These are phyloP conservation scores for Selenia dentaria DNA, from an alignment of 2,888 invertebrate species.

Conservation along the genomic window DNA sequence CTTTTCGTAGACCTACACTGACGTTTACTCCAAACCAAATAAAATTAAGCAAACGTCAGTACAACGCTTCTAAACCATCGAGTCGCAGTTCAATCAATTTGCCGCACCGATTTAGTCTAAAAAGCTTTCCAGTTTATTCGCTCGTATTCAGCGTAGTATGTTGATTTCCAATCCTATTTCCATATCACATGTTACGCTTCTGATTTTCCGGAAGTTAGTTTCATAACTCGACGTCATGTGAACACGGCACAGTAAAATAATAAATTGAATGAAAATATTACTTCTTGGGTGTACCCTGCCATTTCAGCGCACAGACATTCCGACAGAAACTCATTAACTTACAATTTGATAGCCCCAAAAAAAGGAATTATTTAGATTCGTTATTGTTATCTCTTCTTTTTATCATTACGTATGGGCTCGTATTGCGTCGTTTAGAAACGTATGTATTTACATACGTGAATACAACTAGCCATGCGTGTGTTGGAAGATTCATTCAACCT, in stretches of 20 bases:
- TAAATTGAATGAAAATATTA: constrained; percentile 39
- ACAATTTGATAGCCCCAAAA: constrained; percentile 40
- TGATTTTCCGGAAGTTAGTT: constrained; percentile 37
- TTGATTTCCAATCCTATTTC: constrained; percentile 42
- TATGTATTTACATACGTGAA: neutral
- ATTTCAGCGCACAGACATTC: constrained; percentile 31
- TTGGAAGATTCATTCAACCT: too few species aligned
- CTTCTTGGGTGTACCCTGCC: constrained; percentile 16
- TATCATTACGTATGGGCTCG: constrained; percentile 12
- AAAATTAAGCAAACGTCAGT: constrained; percentile 53
- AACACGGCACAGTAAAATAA: constrained; percentile 30
- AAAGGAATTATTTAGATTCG: constrained; percentile 24
- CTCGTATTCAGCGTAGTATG: constrained; percentile 25
- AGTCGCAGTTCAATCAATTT: constrained; percentile 53
- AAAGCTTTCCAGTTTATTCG: constrained; percentile 24
- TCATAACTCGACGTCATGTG: constrained; percentile 34
- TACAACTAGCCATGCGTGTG: too few species aligned
- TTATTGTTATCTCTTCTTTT: constrained; percentile 15
- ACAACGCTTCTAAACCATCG: constrained; percentile 44
- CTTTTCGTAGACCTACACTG: too few species aligned
- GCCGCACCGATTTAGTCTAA: constrained; percentile 34
- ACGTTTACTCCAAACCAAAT: constrained; percentile 42
- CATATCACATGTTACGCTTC: constrained; percentile 32
- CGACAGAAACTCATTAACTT: constrained; percentile 47
- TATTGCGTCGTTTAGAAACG: constrained; percentile 7